Evolutionary conservation across 2,797 vertebrate genomes (phyloP), one percentile per base, ranked within the genome.

Genomic region (Dendrocincla tyrannina): DNA sequence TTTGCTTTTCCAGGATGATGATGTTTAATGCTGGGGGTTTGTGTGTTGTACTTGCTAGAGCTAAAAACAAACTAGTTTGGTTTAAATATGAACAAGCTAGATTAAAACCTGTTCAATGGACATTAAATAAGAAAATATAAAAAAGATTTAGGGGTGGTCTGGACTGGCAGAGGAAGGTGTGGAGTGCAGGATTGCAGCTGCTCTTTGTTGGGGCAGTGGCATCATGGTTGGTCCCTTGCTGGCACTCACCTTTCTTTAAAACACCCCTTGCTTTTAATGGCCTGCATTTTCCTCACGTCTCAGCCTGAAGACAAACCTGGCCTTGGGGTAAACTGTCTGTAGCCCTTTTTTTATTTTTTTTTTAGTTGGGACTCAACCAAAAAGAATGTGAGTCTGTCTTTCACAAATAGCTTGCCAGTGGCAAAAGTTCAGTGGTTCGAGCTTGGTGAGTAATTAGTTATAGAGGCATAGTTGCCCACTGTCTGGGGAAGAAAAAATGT

Each of bases 341-440:
- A 76, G 76, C 1, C 55, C 11, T 10, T 46, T 24, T 7, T 11
- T 17, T 44, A 11, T 25, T 50, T 18, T 12, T 74, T 78, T 79
- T 55, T 78, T 25, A 4, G 9, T 91, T 82, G 78, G 37, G 44
- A 79, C 69, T 88, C 4, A 2, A 63, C 44, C 44, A 87, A 77
- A 88, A 95, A 77, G 85, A 85, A 91, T 91, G 52, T 37, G 67
- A 62, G 68, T 87, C 85, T 91, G 74, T 93, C 82, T 95, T 79
- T 94, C 70, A 84, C 85, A 77, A 91, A 88, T 83, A 82, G 59
- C 60, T 95, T 8, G 3, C 74, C 81, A 85, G 93, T 93, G 88
- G 89, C 91, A 94, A 91, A 96, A 96, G 95, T 94, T 96, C 85
- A 89, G 84, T 91, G 52, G 52, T 37, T 86, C 4, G 1, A 88